Percentiles rank a stretch among this genome's conserved stretches.
phyloP scores from a whole-genome alignment of 2,797 vertebrate genomes.

The Lagorchestes hirsutus region DNA sequence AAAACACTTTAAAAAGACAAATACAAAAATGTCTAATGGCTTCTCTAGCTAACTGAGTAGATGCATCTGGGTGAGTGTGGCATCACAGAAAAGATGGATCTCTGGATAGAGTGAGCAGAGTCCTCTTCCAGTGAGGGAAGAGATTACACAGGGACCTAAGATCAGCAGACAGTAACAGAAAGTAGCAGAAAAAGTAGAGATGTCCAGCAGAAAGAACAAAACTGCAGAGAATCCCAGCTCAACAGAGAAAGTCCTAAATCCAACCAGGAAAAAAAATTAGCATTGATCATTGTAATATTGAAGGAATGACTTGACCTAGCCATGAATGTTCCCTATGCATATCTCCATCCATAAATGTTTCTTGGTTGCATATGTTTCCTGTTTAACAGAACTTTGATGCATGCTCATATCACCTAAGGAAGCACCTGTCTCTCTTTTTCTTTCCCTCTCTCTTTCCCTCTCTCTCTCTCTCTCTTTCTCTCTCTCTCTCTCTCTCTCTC shows the following conservation, averaged over 20 bases:
- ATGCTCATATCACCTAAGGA: background rate
- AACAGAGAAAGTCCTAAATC: background rate
- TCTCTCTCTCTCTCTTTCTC: no score
- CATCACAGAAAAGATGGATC: background rate
- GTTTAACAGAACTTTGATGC: background rate
- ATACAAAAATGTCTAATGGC: background rate
- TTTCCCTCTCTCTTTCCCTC: no score
- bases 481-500: no score
- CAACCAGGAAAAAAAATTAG: background rate
- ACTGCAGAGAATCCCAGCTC: background rate
- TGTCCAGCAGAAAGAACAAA: background rate
- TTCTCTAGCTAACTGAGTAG: background rate
- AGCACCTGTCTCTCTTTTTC: background rate
- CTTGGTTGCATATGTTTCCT: background rate
- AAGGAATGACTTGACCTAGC: background rate
- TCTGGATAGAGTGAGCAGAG: background rate
- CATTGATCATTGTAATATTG: background rate
- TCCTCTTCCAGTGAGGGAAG: no score
- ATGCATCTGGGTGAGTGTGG: background rate
- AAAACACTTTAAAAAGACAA: background rate
- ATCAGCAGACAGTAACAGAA: background rate
- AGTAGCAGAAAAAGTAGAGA: background rate
- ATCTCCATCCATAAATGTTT: background rate
- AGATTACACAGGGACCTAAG: no score
- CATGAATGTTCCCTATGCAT: background rate